Evolutionary conservation across 2,888 invertebrate genomes (phyloP), one percentile per base, ranked within the genome.

Genomic region (Athrips mouffetella): DNA sequence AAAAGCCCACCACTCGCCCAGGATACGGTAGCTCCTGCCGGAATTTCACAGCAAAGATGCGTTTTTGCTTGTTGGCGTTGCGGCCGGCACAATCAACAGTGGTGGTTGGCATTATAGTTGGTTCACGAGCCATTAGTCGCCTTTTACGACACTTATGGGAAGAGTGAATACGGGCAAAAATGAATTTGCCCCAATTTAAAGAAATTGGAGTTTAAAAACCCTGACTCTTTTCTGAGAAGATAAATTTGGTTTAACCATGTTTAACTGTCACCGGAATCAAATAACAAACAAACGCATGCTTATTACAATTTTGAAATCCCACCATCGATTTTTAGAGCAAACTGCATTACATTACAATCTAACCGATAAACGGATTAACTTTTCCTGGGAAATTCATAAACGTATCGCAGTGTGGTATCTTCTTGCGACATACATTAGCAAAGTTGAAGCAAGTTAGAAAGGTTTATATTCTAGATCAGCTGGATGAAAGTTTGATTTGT

Each of bases 311-410:
- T n/a, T n/a, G n/a, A n/a, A n/a, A n/a, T 70, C 65, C 66, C 63
- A 63, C 58, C 65, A 63, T 62, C 65, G 70, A 62, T 65, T 64
- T 73, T 73, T 70, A 75, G 70, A 72, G 56, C 52, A 56, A 58
- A 65, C 65, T 58, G 58, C 18, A 29, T 13, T 23, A n/a, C 37
- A 20, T 20, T n/a, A 58, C 62, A 63, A 60, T 62, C 58, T 58
- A 62, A 63, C 65, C 64, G 73, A 75, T 71, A 67, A 72, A 66
- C 61, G 60, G 66, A 67, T 65, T 67, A 57, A 59, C 70, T 62
- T 73, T 76, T 78, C 74, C 73, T 75, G 75, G 64, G 65, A 76
- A 75, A 66, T 65, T 71, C 70, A 75, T 62, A 52, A 50, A 30
- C 21, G 18, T 40, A 42, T 50, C 45, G 29, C 35, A 7, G 6